phyloP scores from a whole-genome alignment of 2,113 vertebrate genomes.

The Nematolebias whitei region DNA sequence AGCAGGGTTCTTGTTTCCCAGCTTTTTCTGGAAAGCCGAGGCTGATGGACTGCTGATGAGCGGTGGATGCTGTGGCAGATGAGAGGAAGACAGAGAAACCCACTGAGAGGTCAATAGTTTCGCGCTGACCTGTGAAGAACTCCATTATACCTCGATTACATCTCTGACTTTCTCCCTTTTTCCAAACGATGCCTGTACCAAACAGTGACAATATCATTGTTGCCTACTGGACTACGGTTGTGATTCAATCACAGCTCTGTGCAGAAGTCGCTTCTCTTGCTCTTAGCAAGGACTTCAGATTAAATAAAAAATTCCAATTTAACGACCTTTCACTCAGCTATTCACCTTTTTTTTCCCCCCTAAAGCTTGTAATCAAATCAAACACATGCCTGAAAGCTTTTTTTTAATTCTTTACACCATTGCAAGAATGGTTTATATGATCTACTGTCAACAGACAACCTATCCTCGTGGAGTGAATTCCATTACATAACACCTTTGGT shows the following conservation, averaged over 20 bases:
- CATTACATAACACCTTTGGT: conserved; percentile 34
- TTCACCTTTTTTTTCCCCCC: conserved; percentile 28
- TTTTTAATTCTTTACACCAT: conserved; percentile 14
- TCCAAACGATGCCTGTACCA: conserved; percentile 35
- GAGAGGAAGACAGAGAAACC: conserved; percentile 63
- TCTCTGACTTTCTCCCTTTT: conserved; percentile 50
- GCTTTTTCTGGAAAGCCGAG: conserved; percentile 39
- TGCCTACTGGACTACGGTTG: conserved; percentile 41
- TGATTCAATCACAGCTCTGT: conserved; percentile 60
- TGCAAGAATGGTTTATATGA: conserved; percentile 32
- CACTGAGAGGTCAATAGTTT: conserved; percentile 73
- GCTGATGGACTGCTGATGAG: conserved; percentile 63
- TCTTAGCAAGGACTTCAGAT: conserved; percentile 30
- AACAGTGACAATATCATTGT: conserved; percentile 60
- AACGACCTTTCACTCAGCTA: conserved; percentile 31
- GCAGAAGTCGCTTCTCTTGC: conserved; percentile 40
- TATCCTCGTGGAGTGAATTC: conserved; percentile 30
- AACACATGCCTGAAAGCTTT: conserved; percentile 15
- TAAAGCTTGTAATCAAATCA: conserved; percentile 24
- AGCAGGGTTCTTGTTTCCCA: conserved; percentile 34
- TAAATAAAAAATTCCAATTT: conserved; percentile 29
- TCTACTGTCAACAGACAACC: conserved; percentile 14
- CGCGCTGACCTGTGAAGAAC: conserved; percentile 75
- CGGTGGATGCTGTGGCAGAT: conserved; percentile 55
- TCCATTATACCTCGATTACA: conserved; percentile 76